phyloP scores from a whole-genome alignment of 1,140 invertebrate species.

The Diploscapter pachys region DNA sequence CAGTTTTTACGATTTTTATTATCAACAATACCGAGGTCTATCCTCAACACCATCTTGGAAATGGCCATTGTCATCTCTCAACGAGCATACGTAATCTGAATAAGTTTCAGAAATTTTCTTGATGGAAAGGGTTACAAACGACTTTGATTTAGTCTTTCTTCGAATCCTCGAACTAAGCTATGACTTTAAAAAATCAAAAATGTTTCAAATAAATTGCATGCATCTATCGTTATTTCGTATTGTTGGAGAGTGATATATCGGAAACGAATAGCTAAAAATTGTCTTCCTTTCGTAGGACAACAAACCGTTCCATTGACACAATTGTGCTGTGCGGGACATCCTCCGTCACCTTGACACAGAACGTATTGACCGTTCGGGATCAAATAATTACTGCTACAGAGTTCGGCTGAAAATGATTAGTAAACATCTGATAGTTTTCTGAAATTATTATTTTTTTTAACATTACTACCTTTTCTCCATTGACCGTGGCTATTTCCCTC shows the following conservation, averaged over 20 bases:
- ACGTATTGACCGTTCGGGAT: constrained; percentile 39
- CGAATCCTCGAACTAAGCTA: no score
- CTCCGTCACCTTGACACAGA: constrained; percentile 3
- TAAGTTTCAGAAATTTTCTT: no score
- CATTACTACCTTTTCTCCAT: constrained; percentile 22
- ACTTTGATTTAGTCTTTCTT: no score
- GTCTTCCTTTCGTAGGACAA: constrained; percentile 35
- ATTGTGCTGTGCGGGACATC: constrained; percentile 30
- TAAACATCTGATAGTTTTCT: no score
- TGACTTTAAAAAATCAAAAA: constrained; percentile 6
- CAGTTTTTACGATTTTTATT: not conserved
- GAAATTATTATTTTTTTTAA: not conserved
- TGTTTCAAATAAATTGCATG: not conserved
- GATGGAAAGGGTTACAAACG: no score
- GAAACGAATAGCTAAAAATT: no score
- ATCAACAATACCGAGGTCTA: constrained; percentile 21
- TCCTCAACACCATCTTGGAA: constrained; percentile 40
- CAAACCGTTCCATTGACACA: constrained; percentile 35
- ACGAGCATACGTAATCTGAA: constrained; percentile 35
- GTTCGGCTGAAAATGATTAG: constrained; percentile 25
- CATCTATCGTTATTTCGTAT: no score
- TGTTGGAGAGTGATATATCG: no score
- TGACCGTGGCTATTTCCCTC: constrained; percentile 21
- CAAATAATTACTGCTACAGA: constrained; percentile 35
- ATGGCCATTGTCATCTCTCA: constrained; percentile 35